Conservation (phyloP, 2,113 vertebrate species). For the Osmerus eperlanus region DNA sequence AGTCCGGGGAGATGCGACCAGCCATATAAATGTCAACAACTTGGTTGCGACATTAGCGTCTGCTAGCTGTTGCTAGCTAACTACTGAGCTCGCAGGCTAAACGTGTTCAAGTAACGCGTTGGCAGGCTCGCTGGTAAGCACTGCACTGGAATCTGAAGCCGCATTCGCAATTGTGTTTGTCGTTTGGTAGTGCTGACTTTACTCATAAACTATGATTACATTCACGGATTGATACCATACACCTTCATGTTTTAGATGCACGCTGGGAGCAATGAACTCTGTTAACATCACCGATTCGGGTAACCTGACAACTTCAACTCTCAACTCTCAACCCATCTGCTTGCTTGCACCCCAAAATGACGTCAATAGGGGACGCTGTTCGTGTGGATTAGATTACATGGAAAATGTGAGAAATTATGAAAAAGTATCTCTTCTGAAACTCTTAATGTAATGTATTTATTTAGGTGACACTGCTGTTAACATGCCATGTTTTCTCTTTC, state of each 20-base stretch:
- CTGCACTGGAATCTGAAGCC: neutral
- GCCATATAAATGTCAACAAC: constrained; percentile 44
- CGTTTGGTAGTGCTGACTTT: neutral
- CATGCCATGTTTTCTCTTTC: too few relatives aligned
- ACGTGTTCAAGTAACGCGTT: neutral
- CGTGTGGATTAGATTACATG: neutral
- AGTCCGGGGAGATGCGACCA: constrained; percentile 25
- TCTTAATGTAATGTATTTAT: too few relatives aligned
- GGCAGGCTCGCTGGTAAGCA: neutral
- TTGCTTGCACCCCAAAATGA: neutral
- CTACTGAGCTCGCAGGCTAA: neutral
- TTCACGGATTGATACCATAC: neutral
- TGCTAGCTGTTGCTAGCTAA: constrained; percentile 23
- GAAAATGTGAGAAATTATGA: neutral
- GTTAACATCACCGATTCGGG: constrained; percentile 8
- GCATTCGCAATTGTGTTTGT: too few relatives aligned
- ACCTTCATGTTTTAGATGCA: neutral
- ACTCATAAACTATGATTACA: neutral
- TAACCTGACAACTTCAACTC: constrained; percentile 60
- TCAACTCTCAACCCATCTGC: constrained; percentile 19
- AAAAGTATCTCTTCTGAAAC: too few relatives aligned
- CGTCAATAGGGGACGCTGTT: constrained; percentile 53
- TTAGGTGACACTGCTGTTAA: too few relatives aligned
- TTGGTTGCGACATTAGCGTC: constrained; percentile 15
- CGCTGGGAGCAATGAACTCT: too few relatives aligned